Base-by-base conservation (phyloP, 2,113 vertebrate species). In the Centropus unirufus region DNA sequence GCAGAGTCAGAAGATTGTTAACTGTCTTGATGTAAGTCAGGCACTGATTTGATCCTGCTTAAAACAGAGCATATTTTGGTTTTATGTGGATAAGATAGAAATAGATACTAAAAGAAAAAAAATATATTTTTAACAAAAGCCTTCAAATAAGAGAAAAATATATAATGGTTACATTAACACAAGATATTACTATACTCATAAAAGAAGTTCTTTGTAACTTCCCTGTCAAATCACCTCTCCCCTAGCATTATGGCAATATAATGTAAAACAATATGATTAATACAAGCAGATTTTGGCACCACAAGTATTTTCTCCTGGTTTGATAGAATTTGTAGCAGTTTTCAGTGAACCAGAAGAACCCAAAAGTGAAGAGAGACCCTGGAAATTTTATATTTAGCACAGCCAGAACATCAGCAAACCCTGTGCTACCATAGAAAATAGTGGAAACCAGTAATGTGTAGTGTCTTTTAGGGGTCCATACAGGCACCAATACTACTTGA, bases 1-100 rank as follows among this genome's bases (percentile, higher is more conserved):
- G 79, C 76, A 88, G 83, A 96, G 79, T 88, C 70, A 93, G 79
- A 96, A 93, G 29, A 93, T 77, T 95, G 92, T 88, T 95, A 96
- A 92, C 90, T 90, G 32, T 78, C 83, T 86, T 90, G 72, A 90
- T 90, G 47, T 83, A 90, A 96, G 86, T 81, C 79, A 92, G 88
- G 30, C 47, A 67, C 59, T 54, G 88, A 92, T 94, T 67, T 95
- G 90, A 92, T 93, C 39, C 39, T 17, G 17, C 32, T 81, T 90
- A 92, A 61, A 88, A 57, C 9, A 19, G 46, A 92, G 12, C 10
- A 51, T 26, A 70, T 85, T 92, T 92, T 95, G 55, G 0, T 42
- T 76, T 93, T 93, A 47, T 67, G 63, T 1, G 21, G 39, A 51
- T 70, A 32, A 80, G 22, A 51, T 4, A 63, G 59, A 90, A 90